phyloP scores from a whole-genome alignment of 2,113 vertebrate genomes.

The Mormoops blainvillei region DNA sequence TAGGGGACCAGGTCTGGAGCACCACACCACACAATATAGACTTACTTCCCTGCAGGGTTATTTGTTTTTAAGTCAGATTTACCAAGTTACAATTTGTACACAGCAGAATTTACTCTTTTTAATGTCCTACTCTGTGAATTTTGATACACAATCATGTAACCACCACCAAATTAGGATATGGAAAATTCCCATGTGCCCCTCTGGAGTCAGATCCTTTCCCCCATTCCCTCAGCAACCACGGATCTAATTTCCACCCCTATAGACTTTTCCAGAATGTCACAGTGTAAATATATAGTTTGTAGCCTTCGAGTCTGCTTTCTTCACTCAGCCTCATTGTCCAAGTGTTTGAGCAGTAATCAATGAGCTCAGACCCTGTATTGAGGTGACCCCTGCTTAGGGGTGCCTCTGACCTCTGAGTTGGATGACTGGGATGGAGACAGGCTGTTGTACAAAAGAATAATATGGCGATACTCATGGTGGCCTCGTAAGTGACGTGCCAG shows the following conservation, averaged over 20 bases:
- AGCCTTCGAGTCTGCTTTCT: background rate
- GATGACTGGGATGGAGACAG: background rate
- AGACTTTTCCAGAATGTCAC: background rate
- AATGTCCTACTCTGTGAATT: background rate
- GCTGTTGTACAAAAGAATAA: background rate
- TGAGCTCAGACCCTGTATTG: accelerated
- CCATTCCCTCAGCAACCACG: background rate
- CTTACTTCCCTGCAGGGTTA: background rate
- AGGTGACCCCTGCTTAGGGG: background rate
- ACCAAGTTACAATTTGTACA: background rate
- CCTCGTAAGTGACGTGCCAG: accelerated
- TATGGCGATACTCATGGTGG: accelerated
- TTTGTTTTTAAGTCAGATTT: background rate
- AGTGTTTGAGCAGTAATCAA: background rate
- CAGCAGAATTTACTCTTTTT: background rate
- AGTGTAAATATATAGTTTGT: accelerated
- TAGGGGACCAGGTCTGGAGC: background rate
- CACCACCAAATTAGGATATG: background rate
- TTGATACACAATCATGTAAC: background rate
- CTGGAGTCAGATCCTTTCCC: background rate
- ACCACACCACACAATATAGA: accelerated
- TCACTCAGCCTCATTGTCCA: background rate
- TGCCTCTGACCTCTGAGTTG: background rate
- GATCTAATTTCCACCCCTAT: background rate
- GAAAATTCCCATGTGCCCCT: background rate